phyloP scores from a whole-genome alignment of 2,888 invertebrate species.

The Dusona sp. region DNA sequence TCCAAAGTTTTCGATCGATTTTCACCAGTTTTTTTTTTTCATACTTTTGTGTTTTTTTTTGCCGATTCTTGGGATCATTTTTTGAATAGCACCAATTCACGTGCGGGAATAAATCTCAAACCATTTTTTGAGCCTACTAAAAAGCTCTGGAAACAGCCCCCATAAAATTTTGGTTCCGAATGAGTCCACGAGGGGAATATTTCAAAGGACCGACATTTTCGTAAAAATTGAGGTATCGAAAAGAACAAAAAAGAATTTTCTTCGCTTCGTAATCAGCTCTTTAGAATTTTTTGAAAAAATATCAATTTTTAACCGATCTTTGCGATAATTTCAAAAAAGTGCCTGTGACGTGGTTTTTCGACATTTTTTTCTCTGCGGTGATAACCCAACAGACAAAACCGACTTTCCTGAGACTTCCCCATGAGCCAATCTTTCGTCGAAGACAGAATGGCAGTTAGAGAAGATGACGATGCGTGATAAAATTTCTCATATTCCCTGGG shows the following conservation, averaged over 20 bases:
- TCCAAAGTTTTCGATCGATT: too few relatives aligned
- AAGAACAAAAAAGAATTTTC: not conserved
- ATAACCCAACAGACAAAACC: not conserved
- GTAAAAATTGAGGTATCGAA: not conserved
- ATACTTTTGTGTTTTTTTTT: too few relatives aligned
- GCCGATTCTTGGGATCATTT: too few relatives aligned
- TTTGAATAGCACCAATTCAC: too few relatives aligned
- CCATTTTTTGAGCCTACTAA: too few relatives aligned
- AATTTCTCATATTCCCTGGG: constrained; percentile 11
- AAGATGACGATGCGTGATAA: constrained; percentile 13
- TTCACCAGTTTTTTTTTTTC: too few relatives aligned
- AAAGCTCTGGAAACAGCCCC: too few relatives aligned
- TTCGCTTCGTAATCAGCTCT: too few relatives aligned
- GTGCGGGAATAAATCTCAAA: too few relatives aligned
- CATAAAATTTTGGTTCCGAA: too few relatives aligned
- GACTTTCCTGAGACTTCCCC: not conserved
- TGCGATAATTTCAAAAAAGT: not conserved
- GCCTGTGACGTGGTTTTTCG: not conserved
- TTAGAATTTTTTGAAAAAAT: not conserved
- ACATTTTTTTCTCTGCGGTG: not conserved
- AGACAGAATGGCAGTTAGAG: not conserved
- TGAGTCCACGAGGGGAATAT: too few relatives aligned
- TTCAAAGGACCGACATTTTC: too few relatives aligned
- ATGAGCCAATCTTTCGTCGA: not conserved
- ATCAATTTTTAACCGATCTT: not conserved